phyloP scores from a whole-genome alignment of 2,888 invertebrate species.

The Nephrotoma flavescens region DNA sequence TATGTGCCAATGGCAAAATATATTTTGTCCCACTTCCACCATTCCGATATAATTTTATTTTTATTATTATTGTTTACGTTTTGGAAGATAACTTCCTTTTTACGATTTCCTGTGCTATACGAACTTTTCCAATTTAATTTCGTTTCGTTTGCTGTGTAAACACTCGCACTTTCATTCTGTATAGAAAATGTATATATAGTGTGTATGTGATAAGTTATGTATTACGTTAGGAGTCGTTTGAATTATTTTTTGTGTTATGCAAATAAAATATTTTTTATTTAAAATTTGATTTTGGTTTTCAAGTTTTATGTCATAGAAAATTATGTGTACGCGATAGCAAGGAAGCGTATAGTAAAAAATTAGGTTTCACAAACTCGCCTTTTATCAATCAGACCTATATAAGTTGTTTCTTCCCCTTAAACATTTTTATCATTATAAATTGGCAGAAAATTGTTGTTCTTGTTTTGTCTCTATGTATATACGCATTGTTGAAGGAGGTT shows the following conservation, averaged over 20 bases:
- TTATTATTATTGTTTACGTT: neutral
- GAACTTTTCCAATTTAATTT: neutral
- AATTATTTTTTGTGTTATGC: neutral
- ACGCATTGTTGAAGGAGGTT: neutral
- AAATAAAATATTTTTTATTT: neutral
- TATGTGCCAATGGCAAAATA: neutral
- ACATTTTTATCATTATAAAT: no score
- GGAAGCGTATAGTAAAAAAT: no score
- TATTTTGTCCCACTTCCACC: neutral
- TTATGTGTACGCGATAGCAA: no score
- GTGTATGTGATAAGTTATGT: no score
- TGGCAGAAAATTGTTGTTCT: no score
- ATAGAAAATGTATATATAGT: neutral
- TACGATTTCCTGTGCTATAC: neutral
- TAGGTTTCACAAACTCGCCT: no score
- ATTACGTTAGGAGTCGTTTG: neutral
- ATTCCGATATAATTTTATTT: neutral
- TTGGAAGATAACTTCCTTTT: neutral
- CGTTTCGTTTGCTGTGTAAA: neutral
- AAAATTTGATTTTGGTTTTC: neutral
- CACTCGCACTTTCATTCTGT: neutral
- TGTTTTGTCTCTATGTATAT: no score
- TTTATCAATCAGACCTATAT: no score
- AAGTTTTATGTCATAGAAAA: no score
- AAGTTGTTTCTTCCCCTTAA: no score